phyloP scores from a whole-genome alignment of 2,888 invertebrate species.

The Chymomyza amoena region DNA sequence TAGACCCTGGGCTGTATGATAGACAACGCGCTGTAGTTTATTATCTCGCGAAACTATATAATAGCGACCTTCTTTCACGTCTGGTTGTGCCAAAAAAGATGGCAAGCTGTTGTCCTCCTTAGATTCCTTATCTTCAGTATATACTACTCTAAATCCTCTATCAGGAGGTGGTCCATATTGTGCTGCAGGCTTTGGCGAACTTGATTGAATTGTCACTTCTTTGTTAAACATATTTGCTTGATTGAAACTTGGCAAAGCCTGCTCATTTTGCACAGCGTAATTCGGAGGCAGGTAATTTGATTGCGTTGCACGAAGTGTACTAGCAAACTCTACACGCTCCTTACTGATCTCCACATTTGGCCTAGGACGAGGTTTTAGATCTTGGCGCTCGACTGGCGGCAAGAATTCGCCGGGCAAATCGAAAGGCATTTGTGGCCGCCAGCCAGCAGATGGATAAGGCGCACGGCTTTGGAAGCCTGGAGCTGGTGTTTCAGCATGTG shows the following conservation, averaged over 20 bases:
- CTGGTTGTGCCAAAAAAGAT: conserved; percentile 3
- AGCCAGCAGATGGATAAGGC: conserved; percentile 78
- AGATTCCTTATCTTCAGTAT: conserved; percentile 49
- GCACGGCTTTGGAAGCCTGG: conserved; percentile 2
- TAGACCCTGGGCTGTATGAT: conserved; percentile 71
- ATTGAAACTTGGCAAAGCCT: conserved; percentile 22
- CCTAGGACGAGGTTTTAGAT: conserved; percentile 24
- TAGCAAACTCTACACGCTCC: conserved; percentile 70
- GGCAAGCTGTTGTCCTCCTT: not conserved
- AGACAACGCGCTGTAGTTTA: conserved; percentile 76
- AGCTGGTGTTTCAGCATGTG: conserved; percentile 54
- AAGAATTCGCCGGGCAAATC: conserved; percentile 72
- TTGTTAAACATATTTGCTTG: conserved; percentile 10
- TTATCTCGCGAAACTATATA: conserved; percentile 77
- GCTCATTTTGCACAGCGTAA: conserved; percentile 25
- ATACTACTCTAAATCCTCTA: conserved; percentile 47
- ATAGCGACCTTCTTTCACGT: conserved; percentile 73
- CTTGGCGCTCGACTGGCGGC: conserved; percentile 37
- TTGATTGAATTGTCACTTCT: not conserved
- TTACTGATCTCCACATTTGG: conserved; percentile 66
- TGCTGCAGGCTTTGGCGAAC: conserved; percentile 31
- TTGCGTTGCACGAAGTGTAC: conserved; percentile 58
- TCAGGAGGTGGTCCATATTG: conserved; percentile 62
- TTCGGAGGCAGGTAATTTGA: conserved; percentile 62
- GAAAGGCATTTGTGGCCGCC: conserved; percentile 77